Evolutionary conservation across 2,888 invertebrate genomes (phyloP), one percentile per base, ranked within the genome.

Genomic region (Lepetodrilus schrolli): DNA sequence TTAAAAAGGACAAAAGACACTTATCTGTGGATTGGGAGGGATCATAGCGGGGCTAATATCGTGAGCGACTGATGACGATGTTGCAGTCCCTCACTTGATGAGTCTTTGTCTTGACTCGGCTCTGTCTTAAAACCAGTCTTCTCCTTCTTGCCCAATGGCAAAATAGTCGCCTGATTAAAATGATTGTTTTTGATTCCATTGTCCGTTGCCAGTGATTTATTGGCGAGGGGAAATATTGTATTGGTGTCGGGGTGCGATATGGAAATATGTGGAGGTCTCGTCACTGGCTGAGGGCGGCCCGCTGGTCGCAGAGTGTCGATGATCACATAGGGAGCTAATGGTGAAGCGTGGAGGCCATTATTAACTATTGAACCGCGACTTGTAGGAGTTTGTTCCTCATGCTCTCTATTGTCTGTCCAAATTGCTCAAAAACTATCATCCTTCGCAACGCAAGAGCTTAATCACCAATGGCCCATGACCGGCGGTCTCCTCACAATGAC

Each of bases 161-260:
- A 47, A 68, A 68, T 68, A 68, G 43, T 43, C 38, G 47, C 47
- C 68, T 71, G 70, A 51, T 71, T 49, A 30, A 49, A 71, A 38
- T 58, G 58, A 20, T 71, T 71, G 70, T 71, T 71, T n/a, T 58
- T 51, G 49, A 36, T 71, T 71, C 70, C 58, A 51, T 71, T 71
- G 70, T 71, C 58, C 30, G 21, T 26, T 20, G 26, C 23, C 20
- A 48, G 50, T 71, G 37, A 71, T 51, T 71, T 71, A 51, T 50
- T 71, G 48, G 50, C 23, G 51, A 43, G n/a, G 26, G 70, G 51
- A 71, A 71, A 71, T 71, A 71, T 71, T 50, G 37, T 58, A 50
- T 43, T 71, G 51, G 21, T 17, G 21, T 51, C 43, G 37, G n/a
- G 38, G 70, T 71, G 70, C 51, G 70, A 71, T 58, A 71, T 71